phyloP scores from a whole-genome alignment of 2,113 vertebrate species.

The Nycticorax nycticorax region DNA sequence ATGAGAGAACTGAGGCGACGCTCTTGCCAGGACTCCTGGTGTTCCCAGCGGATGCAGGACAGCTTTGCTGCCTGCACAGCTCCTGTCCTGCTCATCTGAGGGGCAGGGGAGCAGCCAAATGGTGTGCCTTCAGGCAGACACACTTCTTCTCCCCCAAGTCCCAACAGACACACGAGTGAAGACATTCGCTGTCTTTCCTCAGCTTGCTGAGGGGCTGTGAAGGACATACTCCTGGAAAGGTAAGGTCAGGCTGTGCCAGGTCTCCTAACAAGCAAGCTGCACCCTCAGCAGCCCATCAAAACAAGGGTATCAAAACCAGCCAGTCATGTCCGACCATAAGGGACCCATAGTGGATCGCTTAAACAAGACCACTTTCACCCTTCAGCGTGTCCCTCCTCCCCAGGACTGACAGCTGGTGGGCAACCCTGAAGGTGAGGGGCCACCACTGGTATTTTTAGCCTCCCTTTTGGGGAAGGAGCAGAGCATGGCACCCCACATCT shows the following conservation, averaged over 20 bases:
- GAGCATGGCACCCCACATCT: background rate
- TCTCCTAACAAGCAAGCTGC: background rate
- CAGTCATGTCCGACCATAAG: fast-evolving
- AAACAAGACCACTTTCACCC: background rate
- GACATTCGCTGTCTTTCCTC: background rate
- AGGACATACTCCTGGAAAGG: background rate
- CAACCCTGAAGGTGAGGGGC: background rate
- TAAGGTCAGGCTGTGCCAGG: background rate
- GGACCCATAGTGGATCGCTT: background rate
- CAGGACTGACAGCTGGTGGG: background rate
- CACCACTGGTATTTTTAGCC: background rate
- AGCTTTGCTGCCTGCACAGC: background rate
- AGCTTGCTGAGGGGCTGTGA: background rate
- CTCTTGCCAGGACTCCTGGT: background rate
- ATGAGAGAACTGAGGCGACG: background rate
- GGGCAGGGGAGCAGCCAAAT: background rate
- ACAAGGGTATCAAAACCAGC: background rate
- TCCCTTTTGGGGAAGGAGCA: background rate
- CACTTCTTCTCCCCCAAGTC: background rate
- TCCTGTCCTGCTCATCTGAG: background rate
- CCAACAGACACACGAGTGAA: background rate
- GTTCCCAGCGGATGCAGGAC: background rate
- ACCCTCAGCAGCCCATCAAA: background rate
- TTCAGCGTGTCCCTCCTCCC: background rate
- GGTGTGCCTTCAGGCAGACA: background rate